Conservation (phyloP, 2,888 invertebrate genomes). For the Lomographa bimaculata region DNA sequence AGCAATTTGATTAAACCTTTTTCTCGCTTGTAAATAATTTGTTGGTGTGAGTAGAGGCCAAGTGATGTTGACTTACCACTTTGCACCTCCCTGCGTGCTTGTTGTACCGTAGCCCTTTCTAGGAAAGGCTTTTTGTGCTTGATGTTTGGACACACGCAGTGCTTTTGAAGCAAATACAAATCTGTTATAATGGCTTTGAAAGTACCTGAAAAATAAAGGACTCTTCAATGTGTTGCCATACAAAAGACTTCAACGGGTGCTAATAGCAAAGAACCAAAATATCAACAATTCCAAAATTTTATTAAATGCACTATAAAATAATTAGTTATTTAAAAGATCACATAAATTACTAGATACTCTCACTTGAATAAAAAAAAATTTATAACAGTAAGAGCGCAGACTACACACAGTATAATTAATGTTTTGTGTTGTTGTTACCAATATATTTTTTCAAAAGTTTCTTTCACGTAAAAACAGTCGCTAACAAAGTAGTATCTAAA, state of each 20-base stretch:
- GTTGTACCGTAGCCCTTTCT: slow-evolving; percentile 65
- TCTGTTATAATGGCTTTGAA: slow-evolving; percentile 29
- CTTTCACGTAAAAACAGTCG: slow-evolving; percentile 1
- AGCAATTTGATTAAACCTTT: slow-evolving; percentile 59
- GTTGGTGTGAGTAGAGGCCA: slow-evolving; percentile 55
- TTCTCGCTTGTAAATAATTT: slow-evolving; percentile 57
- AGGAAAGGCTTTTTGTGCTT: slow-evolving; percentile 58
- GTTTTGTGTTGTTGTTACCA: no score
- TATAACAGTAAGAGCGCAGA: no score
- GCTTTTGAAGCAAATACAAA: slow-evolving; percentile 38
- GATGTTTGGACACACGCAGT: slow-evolving; percentile 48
- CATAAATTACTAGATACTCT: no score
- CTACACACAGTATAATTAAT: no score
- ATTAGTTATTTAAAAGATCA: no score
- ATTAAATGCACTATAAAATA: no score
- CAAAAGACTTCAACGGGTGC: slow-evolving; percentile 23
- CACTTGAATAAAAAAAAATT: no score
- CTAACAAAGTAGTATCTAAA: slow-evolving; percentile 10
- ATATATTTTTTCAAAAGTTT: no score
- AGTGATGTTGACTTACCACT: slow-evolving; percentile 70
- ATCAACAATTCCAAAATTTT: no score
- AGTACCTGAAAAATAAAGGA: neutral
- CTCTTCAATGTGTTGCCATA: neutral
- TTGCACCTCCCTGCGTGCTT: slow-evolving; percentile 64
- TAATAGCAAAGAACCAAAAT: neutral